Conservation (phyloP, 2,888 invertebrate species). For the Seladonia tumulorum region DNA sequence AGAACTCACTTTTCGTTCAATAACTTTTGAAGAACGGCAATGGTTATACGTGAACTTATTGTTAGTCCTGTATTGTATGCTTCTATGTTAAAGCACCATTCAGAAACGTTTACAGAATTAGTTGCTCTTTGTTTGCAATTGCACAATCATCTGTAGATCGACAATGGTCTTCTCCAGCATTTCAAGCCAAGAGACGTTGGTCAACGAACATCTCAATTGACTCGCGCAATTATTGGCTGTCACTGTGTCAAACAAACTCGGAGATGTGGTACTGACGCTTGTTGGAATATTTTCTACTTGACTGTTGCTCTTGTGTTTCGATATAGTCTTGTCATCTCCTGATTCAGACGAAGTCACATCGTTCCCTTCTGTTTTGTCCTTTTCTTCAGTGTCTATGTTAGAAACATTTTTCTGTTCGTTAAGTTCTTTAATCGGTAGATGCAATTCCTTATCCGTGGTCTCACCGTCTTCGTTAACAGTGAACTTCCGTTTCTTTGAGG, state of each 20-base stretch:
- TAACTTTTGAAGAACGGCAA: conserved; percentile 59
- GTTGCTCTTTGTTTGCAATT: conserved; percentile 80
- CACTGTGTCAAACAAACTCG: conserved; percentile 72
- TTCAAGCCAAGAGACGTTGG: conserved; percentile 82
- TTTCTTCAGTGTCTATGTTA: conserved; percentile 72
- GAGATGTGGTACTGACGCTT: conserved; percentile 69
- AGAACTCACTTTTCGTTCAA: conserved; percentile 55
- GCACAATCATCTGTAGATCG: conserved; percentile 82
- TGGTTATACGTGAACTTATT: conserved; percentile 56
- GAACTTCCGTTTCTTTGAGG: conserved; percentile 82
- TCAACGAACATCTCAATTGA: conserved; percentile 78
- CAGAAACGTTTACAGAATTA: conserved; percentile 62
- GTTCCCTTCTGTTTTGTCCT: conserved; percentile 65
- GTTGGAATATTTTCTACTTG: conserved; percentile 67
- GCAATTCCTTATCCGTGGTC: conserved; percentile 63
- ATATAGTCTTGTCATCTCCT: conserved; percentile 67
- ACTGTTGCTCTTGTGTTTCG: conserved; percentile 60
- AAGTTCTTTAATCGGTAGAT: conserved; percentile 67
- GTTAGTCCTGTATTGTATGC: conserved; percentile 59
- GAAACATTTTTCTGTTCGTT: conserved; percentile 61
- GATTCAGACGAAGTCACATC: conserved; percentile 62
- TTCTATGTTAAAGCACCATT: conserved; percentile 61
- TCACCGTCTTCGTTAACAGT: conserved; percentile 72
- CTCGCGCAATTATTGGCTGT: conserved; percentile 76
- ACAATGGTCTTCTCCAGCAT: conserved; percentile 83